Evolutionary conservation across 1,140 invertebrate genomes (phyloP).

Genomic region (Drosophila micromelanica): DNA sequence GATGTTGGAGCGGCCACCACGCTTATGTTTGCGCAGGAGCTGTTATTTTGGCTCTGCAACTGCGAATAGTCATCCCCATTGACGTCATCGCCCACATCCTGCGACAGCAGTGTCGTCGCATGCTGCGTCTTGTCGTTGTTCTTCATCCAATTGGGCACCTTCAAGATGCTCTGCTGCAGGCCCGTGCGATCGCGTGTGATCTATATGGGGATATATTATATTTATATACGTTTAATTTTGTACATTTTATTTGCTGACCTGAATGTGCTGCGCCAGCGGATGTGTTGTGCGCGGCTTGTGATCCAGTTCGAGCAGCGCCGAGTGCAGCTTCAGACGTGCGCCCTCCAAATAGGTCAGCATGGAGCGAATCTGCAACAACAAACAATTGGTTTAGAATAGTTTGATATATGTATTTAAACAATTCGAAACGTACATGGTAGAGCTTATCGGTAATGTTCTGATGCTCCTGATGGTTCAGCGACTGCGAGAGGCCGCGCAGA

Average conservation of each 20-base stretch:
- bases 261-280: slow-evolving; percentile 93
- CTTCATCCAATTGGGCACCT: slow-evolving; percentile 92
- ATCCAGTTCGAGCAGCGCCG: slow-evolving; percentile 92
- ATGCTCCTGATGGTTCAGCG: slow-evolving; percentile 95
- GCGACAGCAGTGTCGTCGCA: slow-evolving; percentile 48
- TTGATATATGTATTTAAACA: background rate
- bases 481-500: slow-evolving; percentile 94
- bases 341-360: slow-evolving; percentile 97
- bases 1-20: slow-evolving; percentile 35
- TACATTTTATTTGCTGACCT: slow-evolving; percentile 40
- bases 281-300: slow-evolving; percentile 90
- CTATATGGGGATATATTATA: slow-evolving; percentile 76
- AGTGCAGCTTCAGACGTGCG: slow-evolving; percentile 93
- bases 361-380: slow-evolving; percentile 92
- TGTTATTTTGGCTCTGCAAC: slow-evolving; percentile 53
- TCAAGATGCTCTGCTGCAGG: slow-evolving; percentile 93
- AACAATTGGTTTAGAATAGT: background rate
- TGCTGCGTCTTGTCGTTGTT: slow-evolving; percentile 85
- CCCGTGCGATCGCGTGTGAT: slow-evolving; percentile 95
- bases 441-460: slow-evolving; percentile 96
- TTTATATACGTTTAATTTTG: background rate
- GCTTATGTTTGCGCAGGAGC: slow-evolving; percentile 69
- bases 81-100: slow-evolving; percentile 80
- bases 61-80: slow-evolving; percentile 53
- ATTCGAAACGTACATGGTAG: slow-evolving; percentile 88